Evolutionary conservation across 2,113 vertebrate species (phyloP).

Genomic region (Myotis davidii): DNA sequence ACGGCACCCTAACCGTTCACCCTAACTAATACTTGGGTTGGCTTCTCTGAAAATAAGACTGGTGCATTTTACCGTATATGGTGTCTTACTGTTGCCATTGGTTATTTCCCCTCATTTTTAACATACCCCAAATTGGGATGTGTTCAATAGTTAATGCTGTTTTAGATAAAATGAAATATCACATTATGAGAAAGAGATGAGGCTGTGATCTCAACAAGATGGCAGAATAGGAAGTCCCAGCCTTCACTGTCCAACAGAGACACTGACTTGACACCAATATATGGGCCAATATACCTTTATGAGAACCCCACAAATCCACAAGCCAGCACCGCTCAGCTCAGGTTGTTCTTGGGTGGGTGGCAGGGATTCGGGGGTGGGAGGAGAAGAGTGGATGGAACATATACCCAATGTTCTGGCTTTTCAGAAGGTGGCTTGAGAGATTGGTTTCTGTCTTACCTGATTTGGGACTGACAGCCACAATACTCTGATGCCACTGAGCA

Average conservation of each 20-base stretch:
- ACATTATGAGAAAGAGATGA: background rate
- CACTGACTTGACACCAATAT: background rate
- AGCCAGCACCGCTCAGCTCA: background rate
- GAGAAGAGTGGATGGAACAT: background rate
- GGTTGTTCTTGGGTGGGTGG: background rate
- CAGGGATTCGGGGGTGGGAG: background rate
- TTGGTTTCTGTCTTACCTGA: background rate
- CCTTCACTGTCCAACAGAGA: background rate
- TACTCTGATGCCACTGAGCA: background rate
- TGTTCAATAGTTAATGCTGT: background rate
- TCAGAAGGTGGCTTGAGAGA: background rate
- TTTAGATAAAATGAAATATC: slow-evolving; percentile 27
- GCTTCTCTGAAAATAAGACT: background rate
- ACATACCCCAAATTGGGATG: background rate
- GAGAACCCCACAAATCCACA: background rate
- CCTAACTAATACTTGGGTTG: background rate
- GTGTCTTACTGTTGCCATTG: background rate
- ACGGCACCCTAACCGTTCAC: background rate
- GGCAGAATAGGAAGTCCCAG: background rate
- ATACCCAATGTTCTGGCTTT: background rate
- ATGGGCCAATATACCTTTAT: background rate
- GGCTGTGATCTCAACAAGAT: background rate
- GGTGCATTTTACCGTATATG: background rate
- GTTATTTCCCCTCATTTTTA: background rate
- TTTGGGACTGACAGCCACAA: background rate